These are phyloP conservation scores for Mungos mungo DNA, from an alignment of 2,113 vertebrate genomes.

Conservation along the genomic window DNA sequence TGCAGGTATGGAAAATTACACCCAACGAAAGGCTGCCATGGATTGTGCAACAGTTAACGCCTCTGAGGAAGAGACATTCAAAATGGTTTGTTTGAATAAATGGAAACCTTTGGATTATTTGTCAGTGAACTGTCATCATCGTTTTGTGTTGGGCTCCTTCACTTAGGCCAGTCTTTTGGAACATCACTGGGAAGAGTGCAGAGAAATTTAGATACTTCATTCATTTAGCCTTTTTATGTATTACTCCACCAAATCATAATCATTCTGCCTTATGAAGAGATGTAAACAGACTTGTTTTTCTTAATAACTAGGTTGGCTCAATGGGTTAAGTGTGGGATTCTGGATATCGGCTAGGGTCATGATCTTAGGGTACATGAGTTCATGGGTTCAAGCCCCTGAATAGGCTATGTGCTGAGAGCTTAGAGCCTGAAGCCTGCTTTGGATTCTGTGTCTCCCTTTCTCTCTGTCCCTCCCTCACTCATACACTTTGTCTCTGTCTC, in stretches of 20 bases:
- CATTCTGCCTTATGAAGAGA: not conserved
- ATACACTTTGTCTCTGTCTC: too few relatives aligned
- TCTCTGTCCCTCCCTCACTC: too few relatives aligned
- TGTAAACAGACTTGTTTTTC: not conserved
- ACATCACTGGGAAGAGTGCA: not conserved
- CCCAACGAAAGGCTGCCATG: not conserved
- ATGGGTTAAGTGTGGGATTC: too few relatives aligned
- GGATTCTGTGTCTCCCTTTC: too few relatives aligned
- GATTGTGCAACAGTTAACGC: accelerated
- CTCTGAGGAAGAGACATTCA: not conserved
- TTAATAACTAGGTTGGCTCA: not conserved
- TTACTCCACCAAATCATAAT: not conserved
- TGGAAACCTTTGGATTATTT: not conserved
- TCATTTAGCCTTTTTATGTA: not conserved
- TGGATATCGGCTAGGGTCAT: too few relatives aligned
- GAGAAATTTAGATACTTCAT: not conserved
- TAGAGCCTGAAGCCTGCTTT: too few relatives aligned
- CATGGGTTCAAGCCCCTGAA: too few relatives aligned
- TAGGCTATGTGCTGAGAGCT: too few relatives aligned
- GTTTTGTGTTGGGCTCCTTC: not conserved
- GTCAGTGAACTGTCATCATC: not conserved
- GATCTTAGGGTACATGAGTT: too few relatives aligned
- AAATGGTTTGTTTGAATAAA: not conserved
- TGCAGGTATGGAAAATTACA: not conserved
- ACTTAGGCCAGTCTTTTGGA: not conserved